phyloP scores from a whole-genome alignment of 2,888 invertebrate species.

The Acleris cristana region DNA sequence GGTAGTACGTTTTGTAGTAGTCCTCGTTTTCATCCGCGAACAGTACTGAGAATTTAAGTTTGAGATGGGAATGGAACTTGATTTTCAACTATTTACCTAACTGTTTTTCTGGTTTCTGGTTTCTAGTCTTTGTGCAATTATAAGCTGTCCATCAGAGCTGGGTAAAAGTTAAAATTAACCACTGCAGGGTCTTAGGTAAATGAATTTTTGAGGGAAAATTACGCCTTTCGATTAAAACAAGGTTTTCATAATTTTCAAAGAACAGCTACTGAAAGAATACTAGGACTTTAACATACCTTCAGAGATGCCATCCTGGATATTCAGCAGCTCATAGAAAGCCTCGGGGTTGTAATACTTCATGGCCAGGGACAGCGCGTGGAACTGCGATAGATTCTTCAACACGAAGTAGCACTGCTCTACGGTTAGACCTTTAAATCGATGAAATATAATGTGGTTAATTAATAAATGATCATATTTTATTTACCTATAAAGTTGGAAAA shows the following conservation, averaged over 20 bases:
- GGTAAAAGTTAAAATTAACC: too few relatives aligned
- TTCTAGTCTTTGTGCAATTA: too few relatives aligned
- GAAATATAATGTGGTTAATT: not conserved
- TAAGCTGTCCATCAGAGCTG: too few relatives aligned
- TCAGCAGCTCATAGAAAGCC: constrained; percentile 79
- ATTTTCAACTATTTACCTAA: too few relatives aligned
- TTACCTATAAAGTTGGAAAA: too few relatives aligned
- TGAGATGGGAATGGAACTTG: too few relatives aligned
- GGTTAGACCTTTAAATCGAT: constrained; percentile 70
- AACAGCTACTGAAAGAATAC: too few relatives aligned
- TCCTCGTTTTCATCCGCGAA: constrained; percentile 86
- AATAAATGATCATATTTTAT: not conserved
- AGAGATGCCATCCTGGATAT: constrained; percentile 73
- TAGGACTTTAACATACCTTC: constrained; percentile 61
- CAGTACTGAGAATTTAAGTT: constrained; percentile 67
- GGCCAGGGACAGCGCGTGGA: constrained; percentile 86
- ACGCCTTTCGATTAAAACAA: too few relatives aligned
- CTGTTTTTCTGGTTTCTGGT: too few relatives aligned
- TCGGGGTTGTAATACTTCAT: constrained; percentile 84
- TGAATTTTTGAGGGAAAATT: too few relatives aligned
- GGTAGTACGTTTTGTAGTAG: constrained; percentile 88
- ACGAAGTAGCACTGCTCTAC: constrained; percentile 84
- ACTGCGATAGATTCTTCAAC: constrained; percentile 84
- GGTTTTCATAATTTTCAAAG: too few relatives aligned
- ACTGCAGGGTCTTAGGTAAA: too few relatives aligned